Evolutionary conservation across 2,888 invertebrate genomes (phyloP).

Genomic region (Lottia gigantea): DNA sequence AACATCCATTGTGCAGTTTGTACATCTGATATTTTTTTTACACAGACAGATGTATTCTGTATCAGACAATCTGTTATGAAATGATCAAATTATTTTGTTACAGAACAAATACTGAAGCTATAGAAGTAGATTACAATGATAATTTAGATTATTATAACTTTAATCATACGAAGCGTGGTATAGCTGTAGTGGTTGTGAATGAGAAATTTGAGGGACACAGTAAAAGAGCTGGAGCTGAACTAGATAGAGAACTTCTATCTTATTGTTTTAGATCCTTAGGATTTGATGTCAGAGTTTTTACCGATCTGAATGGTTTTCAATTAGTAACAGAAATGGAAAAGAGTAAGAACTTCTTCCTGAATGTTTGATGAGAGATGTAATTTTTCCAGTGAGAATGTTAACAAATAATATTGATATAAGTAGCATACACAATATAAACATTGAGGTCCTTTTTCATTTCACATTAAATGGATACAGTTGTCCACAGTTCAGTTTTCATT

Average conservation of each 20-base stretch:
- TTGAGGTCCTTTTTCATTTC: too few relatives aligned
- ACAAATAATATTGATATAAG: too few relatives aligned
- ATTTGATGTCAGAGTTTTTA: slow-evolving; percentile 77
- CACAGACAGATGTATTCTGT: too few relatives aligned
- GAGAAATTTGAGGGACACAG: slow-evolving; percentile 76
- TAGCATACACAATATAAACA: too few relatives aligned
- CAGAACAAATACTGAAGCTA: slow-evolving; percentile 10
- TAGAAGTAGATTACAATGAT: slow-evolving; percentile 20
- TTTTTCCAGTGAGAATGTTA: too few relatives aligned
- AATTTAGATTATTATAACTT: slow-evolving; percentile 79
- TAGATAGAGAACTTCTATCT: slow-evolving; percentile 81
- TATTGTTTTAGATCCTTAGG: slow-evolving; percentile 72
- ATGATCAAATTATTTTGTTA: neutral
- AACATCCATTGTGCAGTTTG: too few relatives aligned
- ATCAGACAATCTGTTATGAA: too few relatives aligned
- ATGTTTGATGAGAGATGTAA: neutral
- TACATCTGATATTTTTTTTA: too few relatives aligned
- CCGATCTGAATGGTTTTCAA: slow-evolving; percentile 76
- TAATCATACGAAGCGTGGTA: slow-evolving; percentile 81
- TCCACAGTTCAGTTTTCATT: too few relatives aligned
- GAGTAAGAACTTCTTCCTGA: slow-evolving; percentile 66
- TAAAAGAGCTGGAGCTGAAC: slow-evolving; percentile 80
- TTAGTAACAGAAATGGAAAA: slow-evolving; percentile 76
- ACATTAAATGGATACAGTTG: too few relatives aligned
- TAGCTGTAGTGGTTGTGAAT: slow-evolving; percentile 90